phyloP scores from a whole-genome alignment of 2,888 invertebrate genomes.

The Euplexia lucipara region DNA sequence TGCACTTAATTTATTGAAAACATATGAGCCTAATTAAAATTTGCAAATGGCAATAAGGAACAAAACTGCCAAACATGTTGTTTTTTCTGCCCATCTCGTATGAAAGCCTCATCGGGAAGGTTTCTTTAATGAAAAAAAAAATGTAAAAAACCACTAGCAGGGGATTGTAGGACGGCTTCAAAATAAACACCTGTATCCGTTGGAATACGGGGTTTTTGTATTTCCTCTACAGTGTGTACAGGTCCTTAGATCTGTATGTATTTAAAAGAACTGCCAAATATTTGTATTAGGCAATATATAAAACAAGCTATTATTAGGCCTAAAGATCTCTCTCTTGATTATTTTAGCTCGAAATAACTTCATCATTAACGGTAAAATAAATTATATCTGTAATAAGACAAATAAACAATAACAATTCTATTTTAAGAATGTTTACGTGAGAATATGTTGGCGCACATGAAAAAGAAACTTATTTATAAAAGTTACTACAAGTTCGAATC shows the following conservation, averaged over 20 bases:
- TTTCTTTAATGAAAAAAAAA: slow-evolving; percentile 68
- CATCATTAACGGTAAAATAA: not conserved
- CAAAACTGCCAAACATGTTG: slow-evolving; percentile 55
- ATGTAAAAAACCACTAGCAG: slow-evolving; percentile 70
- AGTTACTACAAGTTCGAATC: slow-evolving; percentile 14
- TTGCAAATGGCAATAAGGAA: slow-evolving; percentile 28
- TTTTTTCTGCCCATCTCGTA: slow-evolving; percentile 44
- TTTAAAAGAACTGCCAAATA: slow-evolving; percentile 16
- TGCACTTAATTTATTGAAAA: slow-evolving; percentile 13
- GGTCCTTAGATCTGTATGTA: slow-evolving; percentile 17
- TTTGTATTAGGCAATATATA: not conserved
- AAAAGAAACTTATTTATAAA: slow-evolving; percentile 9
- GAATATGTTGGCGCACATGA: slow-evolving; percentile 4
- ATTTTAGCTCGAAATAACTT: not conserved
- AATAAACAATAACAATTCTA: slow-evolving; percentile 23
- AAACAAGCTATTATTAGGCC: slow-evolving; percentile 36
- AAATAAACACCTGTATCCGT: slow-evolving; percentile 86
- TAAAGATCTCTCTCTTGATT: slow-evolving; percentile 4
- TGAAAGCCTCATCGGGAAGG: slow-evolving; percentile 58
- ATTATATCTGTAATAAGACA: not conserved
- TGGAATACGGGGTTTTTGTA: slow-evolving; percentile 59
- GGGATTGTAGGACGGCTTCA: slow-evolving; percentile 78
- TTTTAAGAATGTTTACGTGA: slow-evolving; percentile 3
- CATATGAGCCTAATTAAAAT: slow-evolving; percentile 17
- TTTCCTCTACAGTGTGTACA: slow-evolving; percentile 25